Evolutionary conservation across 2,888 invertebrate species (phyloP).

Genomic region (Syrphus vitripennis): DNA sequence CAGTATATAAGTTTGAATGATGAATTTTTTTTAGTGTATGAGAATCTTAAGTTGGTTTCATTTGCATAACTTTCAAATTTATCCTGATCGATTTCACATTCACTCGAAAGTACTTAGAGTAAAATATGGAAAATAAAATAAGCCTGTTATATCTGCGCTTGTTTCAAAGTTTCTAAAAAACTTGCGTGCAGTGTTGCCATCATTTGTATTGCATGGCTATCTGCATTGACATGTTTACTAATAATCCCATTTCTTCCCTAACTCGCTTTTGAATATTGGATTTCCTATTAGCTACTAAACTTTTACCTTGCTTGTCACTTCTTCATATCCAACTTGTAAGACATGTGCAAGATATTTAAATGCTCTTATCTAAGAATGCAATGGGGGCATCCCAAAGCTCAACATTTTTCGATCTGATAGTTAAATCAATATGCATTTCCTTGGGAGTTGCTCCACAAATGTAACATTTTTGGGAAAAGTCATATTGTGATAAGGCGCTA

Average conservation of each 20-base stretch:
- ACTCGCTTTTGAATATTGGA: no score
- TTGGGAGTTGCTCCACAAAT: slow-evolving; percentile 32
- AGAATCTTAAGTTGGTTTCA: no score
- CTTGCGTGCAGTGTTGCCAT: no score
- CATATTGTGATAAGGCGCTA: slow-evolving; percentile 27
- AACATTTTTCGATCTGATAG: neutral
- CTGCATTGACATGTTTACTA: slow-evolving; percentile 17
- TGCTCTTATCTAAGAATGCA: slow-evolving; percentile 29
- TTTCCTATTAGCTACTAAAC: neutral
- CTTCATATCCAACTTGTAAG: neutral
- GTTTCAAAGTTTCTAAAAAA: no score
- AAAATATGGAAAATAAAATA: no score
- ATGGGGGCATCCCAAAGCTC: slow-evolving; percentile 11
- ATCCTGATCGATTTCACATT: no score
- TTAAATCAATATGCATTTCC: slow-evolving; percentile 5
- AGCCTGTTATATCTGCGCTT: no score
- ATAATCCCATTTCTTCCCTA: neutral
- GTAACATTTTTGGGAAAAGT: slow-evolving; percentile 16
- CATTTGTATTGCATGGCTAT: slow-evolving; percentile 11
- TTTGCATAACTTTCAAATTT: no score
- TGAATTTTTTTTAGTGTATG: no score
- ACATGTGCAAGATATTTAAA: slow-evolving; percentile 11
- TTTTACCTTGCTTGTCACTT: slow-evolving; percentile 30
- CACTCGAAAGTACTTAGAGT: no score
- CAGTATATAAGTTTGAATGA: no score